Evolutionary conservation across 2,113 vertebrate species (phyloP).

Genomic region (Sminthopsis crassicaudata): DNA sequence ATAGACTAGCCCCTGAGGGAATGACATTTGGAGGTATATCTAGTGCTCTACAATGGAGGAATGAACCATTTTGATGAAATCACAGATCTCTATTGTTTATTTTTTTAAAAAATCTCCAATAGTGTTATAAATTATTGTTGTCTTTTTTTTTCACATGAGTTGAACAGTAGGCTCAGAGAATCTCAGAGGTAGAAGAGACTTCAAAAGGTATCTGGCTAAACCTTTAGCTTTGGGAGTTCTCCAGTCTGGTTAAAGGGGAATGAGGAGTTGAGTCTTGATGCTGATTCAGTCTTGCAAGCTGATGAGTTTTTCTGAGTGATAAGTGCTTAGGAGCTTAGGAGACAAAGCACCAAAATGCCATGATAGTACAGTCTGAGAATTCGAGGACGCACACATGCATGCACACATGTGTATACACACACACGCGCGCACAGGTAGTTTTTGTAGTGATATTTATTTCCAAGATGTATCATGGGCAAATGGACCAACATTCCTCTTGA

Average conservation of each 20-base stretch:
- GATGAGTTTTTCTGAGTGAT: background rate
- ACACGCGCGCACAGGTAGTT: background rate
- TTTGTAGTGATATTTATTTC: background rate
- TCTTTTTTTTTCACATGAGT: background rate
- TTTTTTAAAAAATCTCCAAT: background rate
- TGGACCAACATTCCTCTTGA: background rate
- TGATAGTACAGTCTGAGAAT: background rate
- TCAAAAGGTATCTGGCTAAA: background rate
- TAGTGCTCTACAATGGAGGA: background rate
- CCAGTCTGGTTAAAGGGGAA: background rate
- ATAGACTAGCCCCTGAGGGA: background rate
- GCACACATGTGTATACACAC: background rate
- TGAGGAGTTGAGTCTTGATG: background rate
- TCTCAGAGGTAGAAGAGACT: background rate
- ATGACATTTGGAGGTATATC: constrained; percentile 10
- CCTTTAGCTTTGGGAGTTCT: background rate
- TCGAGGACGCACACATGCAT: background rate
- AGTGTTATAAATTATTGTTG: background rate
- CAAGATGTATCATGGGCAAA: background rate
- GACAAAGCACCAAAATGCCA: background rate
- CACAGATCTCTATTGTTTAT: background rate
- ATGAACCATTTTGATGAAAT: background rate
- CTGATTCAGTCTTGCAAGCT: background rate
- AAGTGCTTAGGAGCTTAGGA: background rate
- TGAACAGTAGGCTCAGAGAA: background rate